Base-by-base conservation (phyloP, 2,113 vertebrate genomes). In the Nothocercus julius region DNA sequence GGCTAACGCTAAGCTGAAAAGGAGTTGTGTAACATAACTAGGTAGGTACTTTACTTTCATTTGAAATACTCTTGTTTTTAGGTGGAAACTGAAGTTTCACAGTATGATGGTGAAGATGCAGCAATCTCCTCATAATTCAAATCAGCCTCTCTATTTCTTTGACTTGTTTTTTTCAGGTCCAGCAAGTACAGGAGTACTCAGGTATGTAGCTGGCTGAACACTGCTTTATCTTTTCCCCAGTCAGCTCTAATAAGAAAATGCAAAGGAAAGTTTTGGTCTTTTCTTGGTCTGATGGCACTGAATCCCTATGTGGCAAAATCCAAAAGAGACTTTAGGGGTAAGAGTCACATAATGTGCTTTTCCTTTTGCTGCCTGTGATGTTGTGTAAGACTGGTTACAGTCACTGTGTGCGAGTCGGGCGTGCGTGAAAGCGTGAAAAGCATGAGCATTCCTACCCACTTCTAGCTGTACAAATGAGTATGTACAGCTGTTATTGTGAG, bases 351-450 rank as follows among this genome's bases (percentile, higher is more conserved):
- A 22, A 76, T 7, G 7, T 87, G 51, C 34, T 80, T 95, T 74
- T 49, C 16, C 27, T 82, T 74, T 89, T 80, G 44, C 36, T 9
- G 9, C 27, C 72, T 70, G 13, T 88, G 69, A 24, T 61, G 61
- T 59, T 85, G n/a, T 67, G 28, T 42, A 40, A 70, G 75, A 40
- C 72, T 63, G 34, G 44, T 85, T 16, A 28, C 2, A 8, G 64
- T 80, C 1, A 0, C 69, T 28, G 20, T 0, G n/a, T 84, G 76
- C 2, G 32, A 85, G 61, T 59, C 85, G 56, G 86, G 74, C 17
- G 4, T 68, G 69, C 88, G 85, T 89, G 74, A 49, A 59, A 79
- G 42, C 66, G 75, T 88, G 88, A 90, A 89, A 93, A 96, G 92
- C 85, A 89, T 49, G 87, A 95, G 88, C 86, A 63, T 79, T 73